A percentile compares a stretch with the other conserved stretches of the same genome.
Conservation (phyloP, 2,888 invertebrate genomes). For the Tineola bisselliella region DNA sequence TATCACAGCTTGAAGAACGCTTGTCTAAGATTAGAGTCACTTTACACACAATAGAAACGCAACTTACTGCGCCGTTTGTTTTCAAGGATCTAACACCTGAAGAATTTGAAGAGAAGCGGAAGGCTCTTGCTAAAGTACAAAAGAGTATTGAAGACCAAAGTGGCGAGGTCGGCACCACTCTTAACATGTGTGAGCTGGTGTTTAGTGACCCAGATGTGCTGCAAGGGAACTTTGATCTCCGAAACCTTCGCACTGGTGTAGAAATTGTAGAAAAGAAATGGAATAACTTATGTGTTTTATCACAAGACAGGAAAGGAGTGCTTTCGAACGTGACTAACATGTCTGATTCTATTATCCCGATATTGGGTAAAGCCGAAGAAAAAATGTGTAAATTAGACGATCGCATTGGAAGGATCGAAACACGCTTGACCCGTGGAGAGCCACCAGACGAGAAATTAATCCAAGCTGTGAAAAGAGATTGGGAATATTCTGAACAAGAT, state of each 20-base stretch:
- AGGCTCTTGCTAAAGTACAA: conserved; percentile 78
- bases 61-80: conserved; percentile 73
- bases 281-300: conserved; percentile 79
- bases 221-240: conserved; percentile 76
- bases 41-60: conserved; percentile 77
- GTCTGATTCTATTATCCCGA: conserved; percentile 71
- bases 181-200: conserved; percentile 81
- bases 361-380: conserved; percentile 72
- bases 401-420: conserved; percentile 62
- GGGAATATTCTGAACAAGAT: conserved; percentile 72
- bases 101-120: conserved; percentile 73
- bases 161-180: conserved; percentile 78
- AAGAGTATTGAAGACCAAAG: conserved; percentile 81
- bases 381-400: conserved; percentile 69
- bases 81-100: conserved; percentile 73
- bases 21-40: conserved; percentile 77
- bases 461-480: conserved; percentile 62
- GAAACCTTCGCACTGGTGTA: conserved; percentile 72
- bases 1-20: conserved; percentile 75
- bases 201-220: conserved; percentile 78
- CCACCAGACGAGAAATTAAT: conserved; percentile 66
- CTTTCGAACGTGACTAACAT: conserved; percentile 65
- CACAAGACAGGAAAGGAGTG: conserved; percentile 69
- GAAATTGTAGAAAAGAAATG: conserved; percentile 81
- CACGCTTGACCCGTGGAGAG: conserved; percentile 50